Percentiles rank a stretch among this genome's conserved stretches.
Conservation (phyloP, 2,113 vertebrate genomes). For the Emydocephalus ijimae region DNA sequence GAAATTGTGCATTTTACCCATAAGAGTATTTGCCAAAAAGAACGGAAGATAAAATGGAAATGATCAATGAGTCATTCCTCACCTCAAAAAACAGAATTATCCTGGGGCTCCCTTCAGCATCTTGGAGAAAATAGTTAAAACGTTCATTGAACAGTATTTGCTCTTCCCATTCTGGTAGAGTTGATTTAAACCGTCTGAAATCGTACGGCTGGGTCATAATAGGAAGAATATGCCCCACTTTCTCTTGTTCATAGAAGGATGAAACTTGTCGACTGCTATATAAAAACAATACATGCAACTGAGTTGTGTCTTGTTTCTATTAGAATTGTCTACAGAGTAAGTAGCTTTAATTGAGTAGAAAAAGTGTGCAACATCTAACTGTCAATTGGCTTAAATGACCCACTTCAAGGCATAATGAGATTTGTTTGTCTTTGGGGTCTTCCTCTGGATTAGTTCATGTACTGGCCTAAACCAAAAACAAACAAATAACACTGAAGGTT, state of each 20-base stretch:
- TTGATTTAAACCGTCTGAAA: conserved; percentile 85
- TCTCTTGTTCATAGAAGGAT: conserved; percentile 84
- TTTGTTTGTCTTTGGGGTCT: not conserved
- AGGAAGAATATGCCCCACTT: conserved; percentile 82
- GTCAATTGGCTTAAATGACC: not conserved
- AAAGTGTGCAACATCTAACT: not conserved
- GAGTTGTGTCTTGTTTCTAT: not conserved
- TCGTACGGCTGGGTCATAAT: conserved; percentile 90
- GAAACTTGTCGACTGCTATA: conserved; percentile 79
- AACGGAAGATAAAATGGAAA: conserved; percentile 5
- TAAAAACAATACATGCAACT: conserved; percentile 42
- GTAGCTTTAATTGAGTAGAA: not conserved
- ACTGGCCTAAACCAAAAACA: not conserved
- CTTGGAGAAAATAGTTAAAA: conserved; percentile 84
- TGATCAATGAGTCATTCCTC: conserved; percentile 49
- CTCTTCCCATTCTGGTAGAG: conserved; percentile 91
- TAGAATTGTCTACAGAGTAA: not conserved
- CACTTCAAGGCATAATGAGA: not conserved
- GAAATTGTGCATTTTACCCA: not conserved
- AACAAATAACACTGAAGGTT: not conserved
- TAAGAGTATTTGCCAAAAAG: conserved; percentile 6
- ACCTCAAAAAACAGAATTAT: conserved; percentile 94
- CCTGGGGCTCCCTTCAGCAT: conserved; percentile 72
- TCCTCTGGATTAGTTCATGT: not conserved
- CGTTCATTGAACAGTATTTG: conserved; percentile 94